These are phyloP conservation scores for Rostratula benghalensis DNA, from an alignment of 2,113 vertebrate species.

Conservation along the genomic window DNA sequence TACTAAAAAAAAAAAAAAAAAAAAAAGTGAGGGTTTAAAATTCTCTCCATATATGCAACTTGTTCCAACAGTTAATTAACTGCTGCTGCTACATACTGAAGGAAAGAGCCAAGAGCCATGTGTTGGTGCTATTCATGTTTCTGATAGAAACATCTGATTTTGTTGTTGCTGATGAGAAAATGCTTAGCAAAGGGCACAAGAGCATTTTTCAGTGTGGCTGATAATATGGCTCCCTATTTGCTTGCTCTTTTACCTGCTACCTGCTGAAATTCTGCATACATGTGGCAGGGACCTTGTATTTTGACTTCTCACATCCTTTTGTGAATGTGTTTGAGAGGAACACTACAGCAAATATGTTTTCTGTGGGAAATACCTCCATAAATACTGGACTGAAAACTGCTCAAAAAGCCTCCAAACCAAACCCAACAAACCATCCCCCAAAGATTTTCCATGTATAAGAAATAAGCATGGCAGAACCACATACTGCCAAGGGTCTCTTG, in stretches of 20 bases:
- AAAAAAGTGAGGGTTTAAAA: background rate
- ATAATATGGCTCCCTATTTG: background rate
- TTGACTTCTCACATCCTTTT: background rate
- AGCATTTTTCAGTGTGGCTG: background rate
- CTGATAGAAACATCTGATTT: constrained; percentile 33
- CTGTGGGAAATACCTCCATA: background rate
- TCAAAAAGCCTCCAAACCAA: background rate
- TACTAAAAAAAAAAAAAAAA: background rate
- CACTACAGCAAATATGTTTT: background rate
- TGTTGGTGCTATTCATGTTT: background rate
- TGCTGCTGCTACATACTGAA: background rate
- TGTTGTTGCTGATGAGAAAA: constrained; percentile 3
- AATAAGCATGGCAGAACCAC: background rate
- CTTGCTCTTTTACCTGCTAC: constrained; percentile 23
- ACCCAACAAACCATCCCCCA: background rate
- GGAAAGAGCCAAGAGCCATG: constrained; percentile 13
- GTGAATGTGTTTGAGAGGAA: background rate
- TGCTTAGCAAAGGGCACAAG: background rate
- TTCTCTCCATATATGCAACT: background rate
- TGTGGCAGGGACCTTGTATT: rapidly evolving
- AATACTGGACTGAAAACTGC: background rate
- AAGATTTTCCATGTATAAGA: background rate
- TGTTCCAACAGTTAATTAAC: constrained; percentile 32
- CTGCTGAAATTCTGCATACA: background rate
- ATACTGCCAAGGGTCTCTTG: background rate